phyloP scores from a whole-genome alignment of 2,888 invertebrate species.

The Priocnemis perturbator region DNA sequence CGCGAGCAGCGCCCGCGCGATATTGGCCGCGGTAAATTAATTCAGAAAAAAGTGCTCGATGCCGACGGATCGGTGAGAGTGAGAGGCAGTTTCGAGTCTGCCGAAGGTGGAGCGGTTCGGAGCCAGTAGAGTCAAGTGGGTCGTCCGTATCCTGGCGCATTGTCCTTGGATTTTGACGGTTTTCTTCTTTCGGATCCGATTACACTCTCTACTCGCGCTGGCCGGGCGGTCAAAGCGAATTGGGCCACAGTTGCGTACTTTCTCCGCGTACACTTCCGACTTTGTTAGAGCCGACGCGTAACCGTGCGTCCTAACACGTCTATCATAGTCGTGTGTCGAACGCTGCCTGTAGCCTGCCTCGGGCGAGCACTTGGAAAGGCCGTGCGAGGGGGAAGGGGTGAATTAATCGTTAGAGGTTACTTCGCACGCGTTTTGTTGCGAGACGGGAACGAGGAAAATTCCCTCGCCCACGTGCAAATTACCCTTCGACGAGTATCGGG shows the following conservation, averaged over 20 bases:
- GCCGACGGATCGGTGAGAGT: conserved; percentile 50
- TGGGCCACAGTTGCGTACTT: conserved; percentile 17
- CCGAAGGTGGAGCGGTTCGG: conserved; percentile 57
- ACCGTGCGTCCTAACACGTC: no score
- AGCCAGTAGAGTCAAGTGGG: conserved; percentile 31
- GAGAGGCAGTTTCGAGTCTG: conserved; percentile 47
- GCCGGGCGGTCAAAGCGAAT: neutral
- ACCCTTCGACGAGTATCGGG: no score
- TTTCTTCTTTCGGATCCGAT: conserved; percentile 6
- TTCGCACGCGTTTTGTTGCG: no score
- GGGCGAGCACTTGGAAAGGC: no score
- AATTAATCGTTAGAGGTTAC: no score
- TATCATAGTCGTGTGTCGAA: no score
- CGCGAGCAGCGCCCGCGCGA: no score
- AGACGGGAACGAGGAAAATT: no score
- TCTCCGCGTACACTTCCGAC: conserved; percentile 28
- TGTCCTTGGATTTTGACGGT: conserved; percentile 49
- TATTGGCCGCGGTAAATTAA: conserved; percentile 20
- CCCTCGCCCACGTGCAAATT: no score
- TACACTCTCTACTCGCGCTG: neutral
- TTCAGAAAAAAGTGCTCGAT: conserved; percentile 39
- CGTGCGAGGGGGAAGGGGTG: no score
- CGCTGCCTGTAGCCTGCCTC: no score
- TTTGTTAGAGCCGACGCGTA: neutral
- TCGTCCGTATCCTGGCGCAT: conserved; percentile 26